Conservation (phyloP, 2,888 invertebrate species). For the Psococerastis gibbosa region DNA sequence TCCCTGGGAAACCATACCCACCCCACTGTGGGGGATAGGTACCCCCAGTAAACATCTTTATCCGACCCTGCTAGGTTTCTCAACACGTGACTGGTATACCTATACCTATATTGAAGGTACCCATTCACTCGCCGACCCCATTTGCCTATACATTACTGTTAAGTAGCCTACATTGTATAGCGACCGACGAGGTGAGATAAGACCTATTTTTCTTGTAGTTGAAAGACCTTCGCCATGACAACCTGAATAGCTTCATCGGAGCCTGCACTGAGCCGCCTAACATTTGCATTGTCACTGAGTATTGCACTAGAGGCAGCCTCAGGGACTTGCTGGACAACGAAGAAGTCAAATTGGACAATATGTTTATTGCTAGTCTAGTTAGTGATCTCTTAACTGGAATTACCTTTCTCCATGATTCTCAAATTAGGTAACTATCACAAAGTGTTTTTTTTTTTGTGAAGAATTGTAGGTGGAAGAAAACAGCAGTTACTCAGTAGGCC, state of each 20-base stretch:
- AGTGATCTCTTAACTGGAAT: slow-evolving; percentile 83
- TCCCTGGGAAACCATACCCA: too few relatives aligned
- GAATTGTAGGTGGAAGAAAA: too few relatives aligned
- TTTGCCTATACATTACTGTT: too few relatives aligned
- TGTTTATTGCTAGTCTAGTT: slow-evolving; percentile 89
- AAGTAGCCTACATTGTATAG: too few relatives aligned
- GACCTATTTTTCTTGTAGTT: slow-evolving; percentile 36
- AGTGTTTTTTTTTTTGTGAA: too few relatives aligned
- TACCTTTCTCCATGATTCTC: slow-evolving; percentile 6
- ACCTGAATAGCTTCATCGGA: slow-evolving; percentile 79
- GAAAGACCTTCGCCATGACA: slow-evolving; percentile 77
- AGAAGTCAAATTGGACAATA: slow-evolving; percentile 85
- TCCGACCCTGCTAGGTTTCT: too few relatives aligned
- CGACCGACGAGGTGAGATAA: not conserved
- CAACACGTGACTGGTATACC: too few relatives aligned
- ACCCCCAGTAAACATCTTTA: too few relatives aligned
- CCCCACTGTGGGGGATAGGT: too few relatives aligned
- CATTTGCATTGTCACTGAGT: slow-evolving; percentile 74
- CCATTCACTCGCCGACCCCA: too few relatives aligned
- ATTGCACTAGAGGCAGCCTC: slow-evolving; percentile 76
- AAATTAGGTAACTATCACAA: not conserved
- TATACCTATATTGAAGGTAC: too few relatives aligned
- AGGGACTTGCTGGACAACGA: slow-evolving; percentile 91
- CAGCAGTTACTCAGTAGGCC: too few relatives aligned
- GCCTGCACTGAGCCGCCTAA: slow-evolving; percentile 82